A percentile compares a stretch with the other conserved stretches of the same genome.
Evolutionary conservation across 2,113 vertebrate genomes (phyloP).

Genomic region (Percina caprodes): DNA sequence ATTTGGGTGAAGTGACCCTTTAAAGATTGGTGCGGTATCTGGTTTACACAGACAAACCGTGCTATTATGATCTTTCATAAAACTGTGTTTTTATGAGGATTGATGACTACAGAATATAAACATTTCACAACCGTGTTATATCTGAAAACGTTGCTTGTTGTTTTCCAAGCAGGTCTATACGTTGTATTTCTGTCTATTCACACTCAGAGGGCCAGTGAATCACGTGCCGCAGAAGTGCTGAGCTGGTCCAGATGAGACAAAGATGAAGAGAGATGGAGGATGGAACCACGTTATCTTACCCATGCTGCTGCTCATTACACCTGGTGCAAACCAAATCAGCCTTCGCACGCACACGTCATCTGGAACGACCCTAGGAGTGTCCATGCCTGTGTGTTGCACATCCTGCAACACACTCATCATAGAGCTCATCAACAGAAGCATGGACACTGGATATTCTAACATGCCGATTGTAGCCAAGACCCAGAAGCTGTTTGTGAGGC

Average conservation of each 20-base stretch:
- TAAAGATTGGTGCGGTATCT: constrained; percentile 36
- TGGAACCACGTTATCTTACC: constrained; percentile 44
- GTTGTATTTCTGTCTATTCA: constrained; percentile 26
- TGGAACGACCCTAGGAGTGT: constrained; percentile 31
- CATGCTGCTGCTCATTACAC: constrained; percentile 68
- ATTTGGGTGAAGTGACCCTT: constrained; percentile 26
- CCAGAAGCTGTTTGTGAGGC: constrained; percentile 25
- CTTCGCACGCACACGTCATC: constrained; percentile 55
- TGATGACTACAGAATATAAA: neutral
- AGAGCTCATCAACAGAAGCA: no score
- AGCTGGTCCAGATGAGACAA: constrained; percentile 37
- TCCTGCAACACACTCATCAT: constrained; percentile 22
- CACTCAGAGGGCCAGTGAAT: constrained; percentile 30
- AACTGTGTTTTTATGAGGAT: constrained; percentile 30
- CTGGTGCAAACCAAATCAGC: constrained; percentile 73
- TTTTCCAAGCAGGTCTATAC: constrained; percentile 13
- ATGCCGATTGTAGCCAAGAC: constrained; percentile 52
- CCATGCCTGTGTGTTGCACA: constrained; percentile 8
- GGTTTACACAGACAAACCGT: constrained; percentile 25
- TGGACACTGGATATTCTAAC: constrained; percentile 17
- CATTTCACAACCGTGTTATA: constrained; percentile 5
- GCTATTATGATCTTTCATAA: constrained; percentile 35
- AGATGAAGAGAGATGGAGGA: constrained; percentile 63
- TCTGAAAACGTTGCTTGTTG: constrained; percentile 20
- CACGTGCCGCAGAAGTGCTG: constrained; percentile 29